Conservation (phyloP, 1,140 invertebrate species). For the Bombus sibiricus region DNA sequence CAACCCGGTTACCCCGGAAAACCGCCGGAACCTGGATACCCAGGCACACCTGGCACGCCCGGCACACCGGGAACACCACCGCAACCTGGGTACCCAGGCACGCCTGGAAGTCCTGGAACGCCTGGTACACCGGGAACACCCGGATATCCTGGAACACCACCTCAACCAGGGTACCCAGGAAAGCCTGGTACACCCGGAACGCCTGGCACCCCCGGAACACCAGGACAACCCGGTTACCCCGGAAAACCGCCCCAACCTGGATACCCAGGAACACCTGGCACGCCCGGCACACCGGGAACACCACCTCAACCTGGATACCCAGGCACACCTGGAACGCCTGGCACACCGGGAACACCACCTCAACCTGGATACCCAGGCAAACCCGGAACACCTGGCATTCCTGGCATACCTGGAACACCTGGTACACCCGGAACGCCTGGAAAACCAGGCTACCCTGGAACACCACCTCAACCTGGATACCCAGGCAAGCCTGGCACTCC, state of each 20-base stretch:
- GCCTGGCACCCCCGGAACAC: background rate
- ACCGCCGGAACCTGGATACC: accelerated
- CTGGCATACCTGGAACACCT: conserved; percentile 56
- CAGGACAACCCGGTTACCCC: background rate
- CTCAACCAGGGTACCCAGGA: background rate
- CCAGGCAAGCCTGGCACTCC: no score
- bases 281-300: no score
- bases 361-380: background rate
- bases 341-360: background rate
- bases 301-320: background rate
- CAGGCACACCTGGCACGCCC: background rate
- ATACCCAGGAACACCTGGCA: background rate
- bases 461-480: background rate
- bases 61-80: background rate
- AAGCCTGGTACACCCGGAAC: background rate
- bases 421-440: conserved; percentile 23
- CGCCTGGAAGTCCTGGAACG: accelerated
- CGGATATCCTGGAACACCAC: conserved; percentile 20
- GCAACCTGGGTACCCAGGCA: background rate
- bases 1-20: background rate
- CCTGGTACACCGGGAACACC: conserved; percentile 60
- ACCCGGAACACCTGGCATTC: background rate
- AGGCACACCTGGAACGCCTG: background rate
- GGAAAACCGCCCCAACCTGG: background rate
- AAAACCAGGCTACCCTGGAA: background rate